Base-by-base conservation (phyloP, 2,888 invertebrate genomes). In the Amblyjoppa proteus region DNA sequence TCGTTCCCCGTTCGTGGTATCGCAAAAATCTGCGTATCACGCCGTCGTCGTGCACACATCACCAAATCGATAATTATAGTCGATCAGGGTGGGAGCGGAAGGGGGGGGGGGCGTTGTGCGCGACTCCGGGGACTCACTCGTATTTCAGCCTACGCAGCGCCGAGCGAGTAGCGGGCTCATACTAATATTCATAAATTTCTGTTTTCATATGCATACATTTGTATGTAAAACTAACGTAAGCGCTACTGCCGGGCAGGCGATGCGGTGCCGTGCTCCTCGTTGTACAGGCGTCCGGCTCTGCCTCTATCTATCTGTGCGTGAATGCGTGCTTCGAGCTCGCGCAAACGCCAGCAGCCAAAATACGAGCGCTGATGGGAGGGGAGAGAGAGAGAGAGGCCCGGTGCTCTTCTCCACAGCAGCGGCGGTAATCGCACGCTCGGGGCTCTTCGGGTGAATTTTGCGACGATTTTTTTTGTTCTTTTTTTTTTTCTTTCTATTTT, bases 151-250 rank as follows among this genome's bases (percentile, higher is more conserved):
- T 41, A 34, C 31, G 31, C 31, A 53, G 41, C 34, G 38, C 6
- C 28, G 64, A 70, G 49, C 41, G 69, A 51, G 58, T 69, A 58
- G 34, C 53, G 20, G 61, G 71, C 69, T 79, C 66, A 82, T 83
- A 73, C 76, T 85, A 80, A 83, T 85, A 85, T 85, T 83, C 85
- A 83, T 85, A 85, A 85, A 85, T 85, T 85, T 85, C 58, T 76
- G 76, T 83, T 85, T 85, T 83, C 82, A 83, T 83, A 80, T 80
- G 85, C 79, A 85, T 85, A 80, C 83, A 83, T 85, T 85, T 76
- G 80, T 83, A 83, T 85, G 85, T 83, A 80, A 80, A 85, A 85
- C 80, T 76, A 83, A 80, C 71, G 80, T 85, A 83, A 85, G 71
- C 83, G 78, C 76, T 73, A 51, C 69, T 25, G 79, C 53, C 69